A percentile compares a stretch with the other conserved stretches of the same genome.
Evolutionary conservation across 2,113 vertebrate species (phyloP).

Genomic region (Oxyura jamaicensis): DNA sequence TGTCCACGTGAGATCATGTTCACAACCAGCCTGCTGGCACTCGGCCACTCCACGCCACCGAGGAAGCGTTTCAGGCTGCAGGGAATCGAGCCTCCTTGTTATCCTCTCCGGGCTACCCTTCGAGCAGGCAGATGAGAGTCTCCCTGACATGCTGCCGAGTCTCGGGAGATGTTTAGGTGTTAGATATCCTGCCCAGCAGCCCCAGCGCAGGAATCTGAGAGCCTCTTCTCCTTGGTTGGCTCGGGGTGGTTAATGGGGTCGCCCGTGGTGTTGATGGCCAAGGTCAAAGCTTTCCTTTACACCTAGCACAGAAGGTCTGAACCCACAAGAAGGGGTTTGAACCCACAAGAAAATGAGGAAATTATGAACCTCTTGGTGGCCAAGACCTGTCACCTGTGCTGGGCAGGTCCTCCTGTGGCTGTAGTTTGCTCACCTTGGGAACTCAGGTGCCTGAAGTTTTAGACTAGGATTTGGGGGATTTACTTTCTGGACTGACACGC

Average conservation of each 20-base stretch:
- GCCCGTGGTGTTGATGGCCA: neutral
- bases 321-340: neutral
- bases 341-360: neutral
- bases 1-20: neutral
- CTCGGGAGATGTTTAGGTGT: neutral
- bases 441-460: neutral
- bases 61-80: neutral
- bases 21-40: neutral
- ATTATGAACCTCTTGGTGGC: neutral
- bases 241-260: neutral
- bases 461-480: neutral
- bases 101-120: neutral
- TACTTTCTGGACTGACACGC: neutral
- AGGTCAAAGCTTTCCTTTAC: neutral
- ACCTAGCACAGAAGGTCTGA: neutral
- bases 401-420: neutral
- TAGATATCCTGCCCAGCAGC: neutral
- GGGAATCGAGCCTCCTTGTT: accelerated
- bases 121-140: neutral
- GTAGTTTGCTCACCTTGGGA: neutral
- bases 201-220: neutral
- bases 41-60: accelerated
- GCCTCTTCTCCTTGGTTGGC: neutral
- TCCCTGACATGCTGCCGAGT: neutral
- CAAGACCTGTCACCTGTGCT: neutral